Base-by-base conservation (phyloP, 2,888 invertebrate species). In the Salpingus planirostris region DNA sequence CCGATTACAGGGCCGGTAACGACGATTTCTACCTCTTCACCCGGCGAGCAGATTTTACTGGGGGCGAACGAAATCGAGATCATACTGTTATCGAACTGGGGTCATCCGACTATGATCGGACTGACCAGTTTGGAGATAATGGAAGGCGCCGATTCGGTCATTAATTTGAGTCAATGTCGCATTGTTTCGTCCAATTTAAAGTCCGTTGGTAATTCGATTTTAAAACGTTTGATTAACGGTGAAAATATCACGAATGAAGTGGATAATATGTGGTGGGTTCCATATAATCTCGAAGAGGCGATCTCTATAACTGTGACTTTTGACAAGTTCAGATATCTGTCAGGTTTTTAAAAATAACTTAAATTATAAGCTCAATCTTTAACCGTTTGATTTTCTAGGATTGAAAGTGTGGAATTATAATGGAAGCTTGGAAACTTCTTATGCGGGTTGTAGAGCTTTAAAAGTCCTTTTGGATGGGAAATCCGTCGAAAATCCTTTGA, bases 351-450 rank as follows among this genome's bases (percentile, higher is more conserved):
- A 8, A 7, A 13, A 7, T 7, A 11, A 8, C 12, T n/a, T 4
- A 14, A 28, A 21, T 11, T 10, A 21, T 27, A 23, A 15, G 30
- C 18, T 31, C 3, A 5, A 6, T 15, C n/a, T n/a, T n/a, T n/a
- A n/a, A n/a, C n/a, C n/a, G n/a, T 15, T 27, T 40, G 49, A 24
- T 46, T 36, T 43, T 55, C 29, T 49, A 70, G 77, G 80, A 29
- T 64, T 88, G 13, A 70, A 79, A 28, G 52, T 88, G 26, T 88
- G 87, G 87, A 88, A 88, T 64, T 88, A 86, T 64, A 88, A 88
- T 59, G 77, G 75, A 33, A 77, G 73, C 44, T 68, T 77, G 49
- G 85, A 86, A 44, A 55, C 72, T 15, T 72, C 78, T 10, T 77
- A 77, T 52, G 71, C 71, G 24, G 80, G 80, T 28, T 78, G 71